A percentile compares a stretch with the other conserved stretches of the same genome.
Evolutionary conservation across 30 jellyfish, hydroid and myxozoan genomes (phyloP).

Genomic region (Cassiopea andromeda): DNA sequence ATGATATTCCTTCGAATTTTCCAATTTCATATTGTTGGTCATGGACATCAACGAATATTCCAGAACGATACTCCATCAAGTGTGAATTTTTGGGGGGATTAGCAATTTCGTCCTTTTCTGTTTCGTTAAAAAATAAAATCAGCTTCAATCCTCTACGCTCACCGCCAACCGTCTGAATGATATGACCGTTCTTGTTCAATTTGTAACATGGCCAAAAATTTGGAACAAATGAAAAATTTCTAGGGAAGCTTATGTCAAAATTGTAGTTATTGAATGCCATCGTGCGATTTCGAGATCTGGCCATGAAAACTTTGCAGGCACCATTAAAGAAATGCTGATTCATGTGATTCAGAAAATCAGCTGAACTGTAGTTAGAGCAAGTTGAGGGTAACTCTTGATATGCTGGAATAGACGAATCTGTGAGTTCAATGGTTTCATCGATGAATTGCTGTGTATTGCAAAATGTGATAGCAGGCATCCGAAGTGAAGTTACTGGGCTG

Average conservation of each 20-base stretch:
- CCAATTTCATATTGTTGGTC: not conserved
- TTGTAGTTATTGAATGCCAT: not conserved
- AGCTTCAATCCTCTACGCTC: conserved; percentile 1
- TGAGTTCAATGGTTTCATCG: not conserved
- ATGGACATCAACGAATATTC: conserved; percentile 25
- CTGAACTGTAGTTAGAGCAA: conserved; percentile 5
- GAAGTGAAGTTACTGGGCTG: not conserved
- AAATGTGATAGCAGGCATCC: not conserved
- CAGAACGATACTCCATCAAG: not conserved
- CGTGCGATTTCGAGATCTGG: not conserved
- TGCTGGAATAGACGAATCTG: not conserved
- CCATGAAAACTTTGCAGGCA: conserved; percentile 22
- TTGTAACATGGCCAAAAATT: conserved; percentile 20
- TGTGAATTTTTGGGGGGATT: not conserved
- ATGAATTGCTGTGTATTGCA: not conserved
- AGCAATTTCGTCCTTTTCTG: not conserved
- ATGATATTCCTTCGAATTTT: conserved; percentile 1
- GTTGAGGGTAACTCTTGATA: conserved; percentile 1
- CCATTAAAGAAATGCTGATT: not conserved
- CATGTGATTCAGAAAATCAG: not conserved
- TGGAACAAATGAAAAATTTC: conserved; percentile 10
- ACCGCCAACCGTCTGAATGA: not conserved
- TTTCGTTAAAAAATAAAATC: not conserved
- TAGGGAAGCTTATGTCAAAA: not conserved
- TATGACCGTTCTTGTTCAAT: not conserved